Base-by-base conservation (phyloP, 1,140 invertebrate species). In the Helicoverpa armigera region DNA sequence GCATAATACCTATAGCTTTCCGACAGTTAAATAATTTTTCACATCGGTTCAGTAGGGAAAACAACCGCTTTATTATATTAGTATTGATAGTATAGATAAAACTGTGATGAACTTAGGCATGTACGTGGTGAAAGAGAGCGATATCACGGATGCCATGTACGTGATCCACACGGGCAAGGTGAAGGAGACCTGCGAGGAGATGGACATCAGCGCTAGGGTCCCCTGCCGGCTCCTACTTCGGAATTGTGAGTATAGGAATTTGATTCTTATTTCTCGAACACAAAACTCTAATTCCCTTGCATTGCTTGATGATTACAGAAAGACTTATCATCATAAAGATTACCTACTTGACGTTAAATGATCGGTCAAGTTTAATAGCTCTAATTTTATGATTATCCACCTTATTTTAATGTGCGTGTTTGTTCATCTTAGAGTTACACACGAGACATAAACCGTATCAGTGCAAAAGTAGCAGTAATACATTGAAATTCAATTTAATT, bases 101-200 rank as follows among this genome's bases (percentile, higher is more conserved):
- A 48, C 23, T n/a, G 48, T 23, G 1, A 58, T 61, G 1, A 56
- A 75, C 83, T 50, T 60, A 94, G 93, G 85, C 18, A 93, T 94
- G 87, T 92, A 88, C 69, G 91, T 95, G 51, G 94, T 95, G 16
- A 93, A 94, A 78, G 88, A 94, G 75, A 85, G 85, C 48, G 94
- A 95, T 73, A 92, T 95, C 50, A 95, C 94, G 2, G 86, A 93
- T 60, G 88, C 89, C 2, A 94, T 95, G 91, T 95, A 93, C 69
- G 82, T 95, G 23, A 91, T 95, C 7, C 93, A 95, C 76, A 85
- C 84, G 4, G 95, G 95, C 0, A 83, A 85, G n/a, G 91, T 95
- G 1, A 51, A 69, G 43, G 91, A 91, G 23, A 84, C 80, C 0
- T 43, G 60, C 12, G 83, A 85, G 58, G 78, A 78, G 2, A 29